phyloP scores from a whole-genome alignment of 2,113 vertebrate species.

The Nothobranchius furzeri region DNA sequence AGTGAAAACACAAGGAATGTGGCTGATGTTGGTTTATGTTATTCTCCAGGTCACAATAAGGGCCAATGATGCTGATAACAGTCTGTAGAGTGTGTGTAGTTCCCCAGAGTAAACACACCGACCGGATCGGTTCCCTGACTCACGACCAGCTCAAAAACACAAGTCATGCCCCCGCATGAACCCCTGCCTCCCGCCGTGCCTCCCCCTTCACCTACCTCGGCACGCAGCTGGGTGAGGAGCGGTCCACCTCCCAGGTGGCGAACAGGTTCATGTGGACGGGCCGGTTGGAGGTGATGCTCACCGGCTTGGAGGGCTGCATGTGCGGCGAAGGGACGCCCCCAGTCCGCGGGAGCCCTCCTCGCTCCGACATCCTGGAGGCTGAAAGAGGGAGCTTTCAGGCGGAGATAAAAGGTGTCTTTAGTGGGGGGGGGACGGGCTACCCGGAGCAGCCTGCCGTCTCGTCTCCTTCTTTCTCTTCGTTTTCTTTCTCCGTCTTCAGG shows the following conservation, averaged over 20 bases:
- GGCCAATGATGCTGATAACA: background rate
- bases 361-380: conserved; percentile 79
- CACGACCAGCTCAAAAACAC: conserved; percentile 4
- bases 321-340: conserved; percentile 79
- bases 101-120: conserved; percentile 15
- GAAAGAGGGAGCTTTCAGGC: conserved; percentile 20
- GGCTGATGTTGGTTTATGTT: background rate
- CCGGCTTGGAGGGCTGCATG: conserved; percentile 82
- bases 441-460: conserved; percentile 9
- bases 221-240: conserved; percentile 90
- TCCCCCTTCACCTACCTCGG: conserved; percentile 78
- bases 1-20: too few species aligned
- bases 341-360: conserved; percentile 79
- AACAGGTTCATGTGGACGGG: conserved; percentile 93
- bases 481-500: background rate
- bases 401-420: background rate
- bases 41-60: background rate
- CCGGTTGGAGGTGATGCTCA: conserved; percentile 80
- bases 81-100: background rate
- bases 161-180: conserved; percentile 9
- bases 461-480: background rate
- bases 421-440: conserved; percentile 4
- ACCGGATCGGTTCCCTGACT: conserved; percentile 11
- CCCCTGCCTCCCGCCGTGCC: too few species aligned
- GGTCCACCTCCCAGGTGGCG: conserved; percentile 92